A percentile compares a stretch with the other conserved stretches of the same genome.
Evolutionary conservation across 2,888 invertebrate genomes (phyloP).

Genomic region (Emmelina monodactyla): DNA sequence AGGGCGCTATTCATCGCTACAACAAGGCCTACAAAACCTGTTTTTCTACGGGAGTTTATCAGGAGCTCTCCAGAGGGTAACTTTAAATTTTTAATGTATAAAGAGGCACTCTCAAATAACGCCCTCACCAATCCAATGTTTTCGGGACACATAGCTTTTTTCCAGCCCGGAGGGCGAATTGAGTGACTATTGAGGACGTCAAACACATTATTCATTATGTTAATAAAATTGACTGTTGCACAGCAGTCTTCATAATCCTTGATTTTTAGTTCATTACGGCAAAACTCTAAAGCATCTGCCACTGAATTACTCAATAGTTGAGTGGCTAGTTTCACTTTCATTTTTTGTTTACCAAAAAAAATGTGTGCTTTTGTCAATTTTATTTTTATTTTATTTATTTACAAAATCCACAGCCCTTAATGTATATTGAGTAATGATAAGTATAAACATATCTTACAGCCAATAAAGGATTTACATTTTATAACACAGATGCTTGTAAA

Average conservation of each 20-base stretch:
- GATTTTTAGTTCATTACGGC: slow-evolving; percentile 5
- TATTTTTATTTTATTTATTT: no score
- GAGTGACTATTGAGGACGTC: slow-evolving; percentile 15
- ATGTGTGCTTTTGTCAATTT: no score
- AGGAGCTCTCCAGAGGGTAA: slow-evolving; percentile 4
- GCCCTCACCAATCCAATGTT: no score
- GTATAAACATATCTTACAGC: no score
- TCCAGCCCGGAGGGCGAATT: slow-evolving; percentile 14
- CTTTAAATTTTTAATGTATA: no score
- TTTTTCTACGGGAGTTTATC: slow-evolving; percentile 13
- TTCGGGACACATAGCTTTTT: slow-evolving; percentile 7
- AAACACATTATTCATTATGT: slow-evolving; percentile 13
- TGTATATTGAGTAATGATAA: no score
- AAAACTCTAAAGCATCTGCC: slow-evolving; percentile 10
- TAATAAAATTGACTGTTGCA: slow-evolving; percentile 14
- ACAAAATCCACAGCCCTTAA: no score
- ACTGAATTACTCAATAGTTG: slow-evolving; percentile 13
- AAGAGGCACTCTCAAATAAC: no score
- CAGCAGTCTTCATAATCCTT: slow-evolving; percentile 10
- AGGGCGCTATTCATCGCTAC: slow-evolving; percentile 15
- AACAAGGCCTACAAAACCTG: slow-evolving; percentile 16
- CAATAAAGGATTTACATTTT: no score
- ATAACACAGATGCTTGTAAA: no score
- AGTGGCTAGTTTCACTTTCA: slow-evolving; percentile 11
- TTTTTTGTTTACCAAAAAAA: no score